Evolutionary conservation across 1,140 invertebrate genomes (phyloP).

Genomic region (Cardiocondyla obscurior): DNA sequence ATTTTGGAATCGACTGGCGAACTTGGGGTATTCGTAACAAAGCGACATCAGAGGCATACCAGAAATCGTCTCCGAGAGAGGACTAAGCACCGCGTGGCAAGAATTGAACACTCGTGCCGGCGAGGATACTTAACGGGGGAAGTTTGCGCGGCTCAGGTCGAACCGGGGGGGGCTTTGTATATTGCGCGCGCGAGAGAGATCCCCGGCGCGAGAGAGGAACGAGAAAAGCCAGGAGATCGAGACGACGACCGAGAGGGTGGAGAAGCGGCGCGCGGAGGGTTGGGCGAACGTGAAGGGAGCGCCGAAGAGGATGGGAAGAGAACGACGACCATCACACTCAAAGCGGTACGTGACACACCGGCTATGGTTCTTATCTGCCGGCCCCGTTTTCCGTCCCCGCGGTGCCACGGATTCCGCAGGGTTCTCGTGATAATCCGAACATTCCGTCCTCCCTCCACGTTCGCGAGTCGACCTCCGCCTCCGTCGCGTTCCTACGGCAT

Average conservation of each 20-base stretch:
- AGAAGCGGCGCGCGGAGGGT: background rate
- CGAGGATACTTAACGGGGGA: conserved; percentile 45
- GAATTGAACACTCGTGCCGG: conserved; percentile 26
- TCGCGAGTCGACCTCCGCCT: conserved; percentile 56
- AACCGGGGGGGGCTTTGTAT: conserved; percentile 20
- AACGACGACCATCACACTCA: conserved; percentile 77
- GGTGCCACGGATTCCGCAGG: conserved; percentile 71
- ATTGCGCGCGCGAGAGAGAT: conserved; percentile 41
- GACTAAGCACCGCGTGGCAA: conserved; percentile 2
- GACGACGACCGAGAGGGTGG: conserved; percentile 11
- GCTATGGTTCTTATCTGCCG: conserved; percentile 80
- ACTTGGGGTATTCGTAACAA: background rate
- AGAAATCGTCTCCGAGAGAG: background rate
- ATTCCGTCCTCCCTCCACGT: conserved; percentile 77
- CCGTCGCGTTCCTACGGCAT: conserved; percentile 38
- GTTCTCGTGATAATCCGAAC: conserved; percentile 79
- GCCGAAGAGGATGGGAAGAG: conserved; percentile 19
- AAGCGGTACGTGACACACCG: conserved; percentile 81
- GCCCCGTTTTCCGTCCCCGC: conserved; percentile 70
- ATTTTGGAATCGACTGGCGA: background rate
- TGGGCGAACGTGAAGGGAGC: no score
- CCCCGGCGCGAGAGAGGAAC: background rate
- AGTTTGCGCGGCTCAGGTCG: conserved; percentile 30
- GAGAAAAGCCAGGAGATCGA: conserved; percentile 23
- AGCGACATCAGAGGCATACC: background rate